Percentiles rank a stretch among this genome's conserved stretches.
Evolutionary conservation across 2,797 vertebrate genomes (phyloP).

Genomic region (Labroides dimidiatus): DNA sequence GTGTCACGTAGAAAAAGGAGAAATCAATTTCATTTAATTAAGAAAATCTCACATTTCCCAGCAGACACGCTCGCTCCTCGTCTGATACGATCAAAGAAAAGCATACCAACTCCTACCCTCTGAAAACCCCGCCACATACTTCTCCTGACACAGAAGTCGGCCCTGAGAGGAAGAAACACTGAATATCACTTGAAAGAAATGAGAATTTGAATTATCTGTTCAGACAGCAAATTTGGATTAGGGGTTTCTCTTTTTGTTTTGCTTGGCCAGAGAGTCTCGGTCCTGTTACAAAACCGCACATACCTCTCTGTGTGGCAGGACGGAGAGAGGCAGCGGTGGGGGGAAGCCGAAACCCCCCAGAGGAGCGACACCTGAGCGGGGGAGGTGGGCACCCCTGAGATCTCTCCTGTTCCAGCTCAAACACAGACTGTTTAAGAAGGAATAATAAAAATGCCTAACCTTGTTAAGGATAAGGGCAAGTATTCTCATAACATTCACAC

Average conservation of each 20-base stretch:
- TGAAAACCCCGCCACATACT: slow-evolving; percentile 19
- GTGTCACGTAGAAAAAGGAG: not conserved
- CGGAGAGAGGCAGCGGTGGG: slow-evolving; percentile 1
- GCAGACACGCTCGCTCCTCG: not conserved
- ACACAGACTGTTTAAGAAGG: slow-evolving; percentile 73
- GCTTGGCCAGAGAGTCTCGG: slow-evolving; percentile 53
- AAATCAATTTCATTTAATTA: slow-evolving; percentile 36
- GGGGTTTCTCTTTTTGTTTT: slow-evolving; percentile 62
- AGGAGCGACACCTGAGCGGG: slow-evolving; percentile 72
- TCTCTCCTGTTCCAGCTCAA: slow-evolving; percentile 69
- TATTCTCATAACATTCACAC: slow-evolving; percentile 69
- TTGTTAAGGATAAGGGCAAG: slow-evolving; percentile 65
- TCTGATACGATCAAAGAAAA: slow-evolving; percentile 61
- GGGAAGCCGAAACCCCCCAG: slow-evolving; percentile 44
- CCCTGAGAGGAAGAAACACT: slow-evolving; percentile 42
- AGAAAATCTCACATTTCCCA: slow-evolving; percentile 35
- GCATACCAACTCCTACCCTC: slow-evolving; percentile 9
- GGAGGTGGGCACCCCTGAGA: slow-evolving; percentile 58
- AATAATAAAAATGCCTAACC: slow-evolving; percentile 79
- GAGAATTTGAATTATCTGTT: slow-evolving; percentile 65
- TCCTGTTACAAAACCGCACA: slow-evolving; percentile 73
- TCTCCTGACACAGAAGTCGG: slow-evolving; percentile 47
- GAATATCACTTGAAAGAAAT: slow-evolving; percentile 53
- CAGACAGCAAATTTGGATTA: slow-evolving; percentile 73
- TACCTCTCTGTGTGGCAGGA: slow-evolving; percentile 49